Conservation (phyloP, 2,888 invertebrate genomes). For the Emmelina monodactyla region DNA sequence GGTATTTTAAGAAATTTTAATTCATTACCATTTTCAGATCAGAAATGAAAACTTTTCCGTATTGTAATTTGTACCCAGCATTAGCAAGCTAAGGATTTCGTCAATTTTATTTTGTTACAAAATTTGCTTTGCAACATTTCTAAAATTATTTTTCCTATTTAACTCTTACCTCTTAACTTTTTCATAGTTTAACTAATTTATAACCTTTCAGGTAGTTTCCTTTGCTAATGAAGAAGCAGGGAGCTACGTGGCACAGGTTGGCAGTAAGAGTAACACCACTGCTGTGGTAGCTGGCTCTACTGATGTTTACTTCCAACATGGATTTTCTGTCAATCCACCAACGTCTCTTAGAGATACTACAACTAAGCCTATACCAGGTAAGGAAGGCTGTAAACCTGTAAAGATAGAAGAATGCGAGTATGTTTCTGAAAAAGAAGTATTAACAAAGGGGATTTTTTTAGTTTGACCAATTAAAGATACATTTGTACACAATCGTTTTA, state of each 20-base stretch:
- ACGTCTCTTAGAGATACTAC: conserved; percentile 24
- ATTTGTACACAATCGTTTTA: too few species aligned
- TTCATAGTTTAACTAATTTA: not conserved
- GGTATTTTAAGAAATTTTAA: too few species aligned
- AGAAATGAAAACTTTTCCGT: too few species aligned
- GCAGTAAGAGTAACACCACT: conserved; percentile 18
- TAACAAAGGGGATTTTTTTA: too few species aligned
- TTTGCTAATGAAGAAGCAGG: conserved; percentile 21
- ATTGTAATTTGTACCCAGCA: too few species aligned
- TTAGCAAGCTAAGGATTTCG: too few species aligned
- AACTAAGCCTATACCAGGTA: conserved; percentile 29
- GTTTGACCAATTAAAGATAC: too few species aligned
- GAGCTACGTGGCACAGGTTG: conserved; percentile 21
- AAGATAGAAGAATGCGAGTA: too few species aligned
- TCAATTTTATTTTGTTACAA: too few species aligned
- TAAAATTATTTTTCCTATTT: not conserved
- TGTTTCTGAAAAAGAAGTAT: too few species aligned
- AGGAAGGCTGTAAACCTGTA: too few species aligned
- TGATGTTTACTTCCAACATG: conserved; percentile 27
- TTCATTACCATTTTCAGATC: too few species aligned
- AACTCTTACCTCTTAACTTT: not conserved
- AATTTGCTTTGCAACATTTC: not conserved
- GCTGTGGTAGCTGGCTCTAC: conserved; percentile 24
- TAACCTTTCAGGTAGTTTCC: conserved; percentile 22
- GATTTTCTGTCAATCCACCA: conserved; percentile 26